A percentile compares a stretch with the other conserved stretches of the same genome.
phyloP scores from a whole-genome alignment of 23 tunicate genomes.

The Ciona savignyi region DNA sequence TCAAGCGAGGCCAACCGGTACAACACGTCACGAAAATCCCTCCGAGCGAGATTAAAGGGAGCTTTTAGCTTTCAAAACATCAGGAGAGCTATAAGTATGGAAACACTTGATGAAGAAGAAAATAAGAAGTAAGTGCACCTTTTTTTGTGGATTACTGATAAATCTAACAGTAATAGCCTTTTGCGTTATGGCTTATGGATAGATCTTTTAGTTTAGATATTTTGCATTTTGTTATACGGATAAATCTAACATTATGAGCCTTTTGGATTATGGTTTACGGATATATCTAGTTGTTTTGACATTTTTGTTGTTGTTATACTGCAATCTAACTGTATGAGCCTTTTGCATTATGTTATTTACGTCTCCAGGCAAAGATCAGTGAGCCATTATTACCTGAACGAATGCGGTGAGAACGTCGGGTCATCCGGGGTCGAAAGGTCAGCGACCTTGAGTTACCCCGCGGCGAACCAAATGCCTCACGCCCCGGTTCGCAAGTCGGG shows the following conservation, averaged over 20 bases:
- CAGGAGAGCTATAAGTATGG: conserved; percentile 79
- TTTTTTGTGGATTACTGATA: too few relatives aligned
- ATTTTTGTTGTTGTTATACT: too few relatives aligned
- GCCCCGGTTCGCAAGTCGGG: conserved; percentile 49
- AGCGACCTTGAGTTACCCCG: neutral
- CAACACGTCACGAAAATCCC: conserved; percentile 23
- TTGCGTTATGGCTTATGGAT: too few relatives aligned
- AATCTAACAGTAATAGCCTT: too few relatives aligned
- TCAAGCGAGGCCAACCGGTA: neutral
- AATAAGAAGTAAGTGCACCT: neutral
- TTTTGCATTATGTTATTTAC: too few relatives aligned
- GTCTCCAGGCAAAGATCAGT: conserved; percentile 47
- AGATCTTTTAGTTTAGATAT: too few relatives aligned
- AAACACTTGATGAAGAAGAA: conserved; percentile 66
- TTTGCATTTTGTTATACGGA: too few relatives aligned
- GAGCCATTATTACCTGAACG: conserved; percentile 72
- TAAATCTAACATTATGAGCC: too few relatives aligned
- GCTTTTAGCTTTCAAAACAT: conserved; percentile 93
- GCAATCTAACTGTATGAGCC: too few relatives aligned
- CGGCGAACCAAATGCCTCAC: neutral
- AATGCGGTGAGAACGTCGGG: conserved; percentile 41
- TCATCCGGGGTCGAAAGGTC: neutral
- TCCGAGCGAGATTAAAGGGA: conserved; percentile 59
- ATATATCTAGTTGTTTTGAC: too few relatives aligned
- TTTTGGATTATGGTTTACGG: too few relatives aligned